Percentiles rank a stretch among this genome's conserved stretches.
phyloP scores from a whole-genome alignment of 2,797 vertebrate genomes.

The Lepidocolaptes lacrymiger region DNA sequence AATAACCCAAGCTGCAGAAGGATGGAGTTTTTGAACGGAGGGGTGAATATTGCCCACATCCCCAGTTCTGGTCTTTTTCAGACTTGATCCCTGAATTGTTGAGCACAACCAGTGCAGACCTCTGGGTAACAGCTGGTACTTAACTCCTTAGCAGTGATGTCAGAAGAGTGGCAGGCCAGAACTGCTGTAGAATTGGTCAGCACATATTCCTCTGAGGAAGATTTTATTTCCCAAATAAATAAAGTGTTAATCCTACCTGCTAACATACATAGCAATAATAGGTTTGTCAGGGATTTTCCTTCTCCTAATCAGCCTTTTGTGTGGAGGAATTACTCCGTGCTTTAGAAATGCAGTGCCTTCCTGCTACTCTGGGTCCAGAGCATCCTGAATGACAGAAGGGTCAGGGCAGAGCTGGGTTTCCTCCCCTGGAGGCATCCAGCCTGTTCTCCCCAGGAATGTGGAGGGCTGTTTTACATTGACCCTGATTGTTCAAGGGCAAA shows the following conservation, averaged over 20 bases:
- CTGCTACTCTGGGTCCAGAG: fast-evolving
- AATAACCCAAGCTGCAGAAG: background rate
- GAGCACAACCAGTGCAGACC: background rate
- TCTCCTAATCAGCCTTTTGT: background rate
- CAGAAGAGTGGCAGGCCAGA: background rate
- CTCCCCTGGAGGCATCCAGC: background rate
- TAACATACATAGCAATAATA: background rate
- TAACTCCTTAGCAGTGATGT: background rate
- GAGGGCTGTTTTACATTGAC: background rate
- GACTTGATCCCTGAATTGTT: background rate
- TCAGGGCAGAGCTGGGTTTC: background rate
- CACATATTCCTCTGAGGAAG: background rate
- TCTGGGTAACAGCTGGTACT: background rate
- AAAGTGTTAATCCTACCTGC: background rate
- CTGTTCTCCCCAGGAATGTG: background rate
- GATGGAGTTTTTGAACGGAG: background rate
- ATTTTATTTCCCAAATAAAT: background rate
- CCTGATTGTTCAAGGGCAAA: background rate
- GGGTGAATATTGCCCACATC: background rate
- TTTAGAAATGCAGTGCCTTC: background rate
- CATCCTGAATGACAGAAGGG: background rate
- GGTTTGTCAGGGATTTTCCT: background rate
- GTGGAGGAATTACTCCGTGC: background rate
- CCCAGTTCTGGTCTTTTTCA: background rate
- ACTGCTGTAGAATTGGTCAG: background rate